Percentiles rank a stretch among this genome's conserved stretches.
Evolutionary conservation across 2,113 vertebrate species (phyloP).

Genomic region (Heliornis fulica): DNA sequence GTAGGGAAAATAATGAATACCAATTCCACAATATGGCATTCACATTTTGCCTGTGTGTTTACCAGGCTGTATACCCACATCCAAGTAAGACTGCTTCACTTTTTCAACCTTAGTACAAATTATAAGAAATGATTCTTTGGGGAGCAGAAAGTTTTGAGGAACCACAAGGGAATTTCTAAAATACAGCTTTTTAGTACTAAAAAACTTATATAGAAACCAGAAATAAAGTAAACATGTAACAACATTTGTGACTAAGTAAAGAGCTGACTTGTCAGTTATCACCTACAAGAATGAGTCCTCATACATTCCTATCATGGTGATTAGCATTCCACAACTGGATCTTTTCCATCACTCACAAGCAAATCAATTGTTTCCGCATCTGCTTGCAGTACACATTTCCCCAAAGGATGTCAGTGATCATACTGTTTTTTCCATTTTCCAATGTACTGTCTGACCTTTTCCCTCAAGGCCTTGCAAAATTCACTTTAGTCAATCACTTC

Average conservation of each 20-base stretch:
- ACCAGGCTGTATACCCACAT: not conserved
- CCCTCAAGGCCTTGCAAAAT: conserved; percentile 6
- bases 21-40: not conserved
- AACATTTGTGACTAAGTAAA: not conserved
- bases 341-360: not conserved
- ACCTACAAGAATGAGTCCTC: not conserved
- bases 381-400: not conserved
- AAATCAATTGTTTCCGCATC: conserved; percentile 54
- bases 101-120: not conserved
- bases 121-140: not conserved
- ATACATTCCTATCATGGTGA: not conserved
- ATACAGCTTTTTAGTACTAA: not conserved
- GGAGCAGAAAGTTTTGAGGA: not conserved
- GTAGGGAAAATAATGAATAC: not conserved
- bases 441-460: not conserved
- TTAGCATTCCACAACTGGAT: conserved; percentile 16
- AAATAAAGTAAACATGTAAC: not conserved
- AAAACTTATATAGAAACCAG: not conserved
- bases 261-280: not conserved
- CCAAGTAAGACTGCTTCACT: not conserved
- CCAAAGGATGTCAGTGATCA: conserved; percentile 29
- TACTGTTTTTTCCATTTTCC: conserved; percentile 29
- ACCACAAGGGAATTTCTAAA: not conserved
- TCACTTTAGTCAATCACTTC: conserved; percentile 31
- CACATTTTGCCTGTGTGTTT: not conserved